These are phyloP conservation scores for Hartigia nigra DNA, from an alignment of 2,888 invertebrate species.

Conservation along the genomic window DNA sequence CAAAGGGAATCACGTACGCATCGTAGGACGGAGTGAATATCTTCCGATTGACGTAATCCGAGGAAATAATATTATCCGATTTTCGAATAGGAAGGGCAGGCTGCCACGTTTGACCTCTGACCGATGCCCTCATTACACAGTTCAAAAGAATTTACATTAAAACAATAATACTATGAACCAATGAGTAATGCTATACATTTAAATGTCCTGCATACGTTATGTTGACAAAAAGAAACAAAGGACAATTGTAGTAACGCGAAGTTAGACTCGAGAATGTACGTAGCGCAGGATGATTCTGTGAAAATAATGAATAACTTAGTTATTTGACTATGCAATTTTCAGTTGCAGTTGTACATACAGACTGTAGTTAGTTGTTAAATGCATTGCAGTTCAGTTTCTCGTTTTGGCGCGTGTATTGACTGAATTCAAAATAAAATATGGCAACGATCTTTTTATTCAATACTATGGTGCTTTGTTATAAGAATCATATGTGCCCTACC, in stretches of 20 bases:
- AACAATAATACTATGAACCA: too few relatives aligned
- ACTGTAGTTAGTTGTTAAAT: background rate
- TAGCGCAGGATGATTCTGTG: background rate
- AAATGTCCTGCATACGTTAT: background rate
- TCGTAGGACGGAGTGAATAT: background rate
- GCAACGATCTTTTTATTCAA: too few relatives aligned
- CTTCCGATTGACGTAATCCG: background rate
- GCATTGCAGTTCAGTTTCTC: background rate
- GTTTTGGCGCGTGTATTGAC: background rate
- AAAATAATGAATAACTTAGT: background rate
- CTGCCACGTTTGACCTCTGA: background rate
- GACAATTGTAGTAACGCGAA: background rate
- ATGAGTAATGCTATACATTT: background rate
- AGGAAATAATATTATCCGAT: background rate
- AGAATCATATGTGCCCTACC: background rate
- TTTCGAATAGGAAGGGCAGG: background rate
- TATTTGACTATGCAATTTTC: background rate
- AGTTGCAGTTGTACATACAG: background rate
- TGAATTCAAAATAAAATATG: background rate
- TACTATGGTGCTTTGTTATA: background rate
- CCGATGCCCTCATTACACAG: background rate
- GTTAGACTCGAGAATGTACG: background rate
- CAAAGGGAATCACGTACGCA: background rate
- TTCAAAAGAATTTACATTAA: too few relatives aligned
- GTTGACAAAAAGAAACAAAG: background rate